Percentiles rank a stretch among this genome's conserved stretches.
Evolutionary conservation across 2,113 vertebrate species (phyloP).

Genomic region (Campylomormyrus numenius): DNA sequence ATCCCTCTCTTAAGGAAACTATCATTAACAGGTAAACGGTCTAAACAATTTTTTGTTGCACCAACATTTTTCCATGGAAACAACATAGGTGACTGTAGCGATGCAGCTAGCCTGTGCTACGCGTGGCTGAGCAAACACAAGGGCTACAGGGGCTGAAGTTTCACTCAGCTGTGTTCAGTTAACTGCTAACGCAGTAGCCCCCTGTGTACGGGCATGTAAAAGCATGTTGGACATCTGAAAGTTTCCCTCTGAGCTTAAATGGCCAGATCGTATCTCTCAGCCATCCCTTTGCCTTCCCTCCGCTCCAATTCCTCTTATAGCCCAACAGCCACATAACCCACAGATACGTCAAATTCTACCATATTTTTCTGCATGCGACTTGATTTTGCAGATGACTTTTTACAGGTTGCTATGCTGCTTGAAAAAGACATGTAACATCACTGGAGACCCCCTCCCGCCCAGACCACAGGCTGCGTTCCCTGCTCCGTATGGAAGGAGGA

Average conservation of each 20-base stretch:
- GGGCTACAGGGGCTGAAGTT: not conserved
- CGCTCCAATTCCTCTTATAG: not conserved
- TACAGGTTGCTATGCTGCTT: not conserved
- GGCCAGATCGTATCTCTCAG: not conserved
- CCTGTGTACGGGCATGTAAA: not conserved
- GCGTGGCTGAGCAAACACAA: not conserved
- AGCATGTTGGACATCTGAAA: not conserved
- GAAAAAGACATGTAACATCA: not conserved
- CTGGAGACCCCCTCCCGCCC: not conserved
- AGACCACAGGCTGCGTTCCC: not conserved
- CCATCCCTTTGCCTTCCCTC: not conserved
- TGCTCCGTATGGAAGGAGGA: not conserved
- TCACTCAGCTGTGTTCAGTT: not conserved
- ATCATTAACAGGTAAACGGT: not conserved
- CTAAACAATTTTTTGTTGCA: not conserved
- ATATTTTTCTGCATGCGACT: not conserved
- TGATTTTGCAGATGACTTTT: not conserved
- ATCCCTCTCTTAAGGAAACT: not conserved
- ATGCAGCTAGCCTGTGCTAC: not conserved
- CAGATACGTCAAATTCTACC: not conserved
- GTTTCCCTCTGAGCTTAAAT: not conserved
- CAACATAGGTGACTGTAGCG: not conserved
- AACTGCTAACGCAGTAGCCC: not conserved
- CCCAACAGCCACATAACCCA: not conserved
- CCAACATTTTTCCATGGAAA: not conserved